A percentile compares a stretch with the other conserved stretches of the same genome.
These are phyloP conservation scores for Cephalopterus ornatus DNA, from an alignment of 2,113 vertebrate species.

Conservation along the genomic window DNA sequence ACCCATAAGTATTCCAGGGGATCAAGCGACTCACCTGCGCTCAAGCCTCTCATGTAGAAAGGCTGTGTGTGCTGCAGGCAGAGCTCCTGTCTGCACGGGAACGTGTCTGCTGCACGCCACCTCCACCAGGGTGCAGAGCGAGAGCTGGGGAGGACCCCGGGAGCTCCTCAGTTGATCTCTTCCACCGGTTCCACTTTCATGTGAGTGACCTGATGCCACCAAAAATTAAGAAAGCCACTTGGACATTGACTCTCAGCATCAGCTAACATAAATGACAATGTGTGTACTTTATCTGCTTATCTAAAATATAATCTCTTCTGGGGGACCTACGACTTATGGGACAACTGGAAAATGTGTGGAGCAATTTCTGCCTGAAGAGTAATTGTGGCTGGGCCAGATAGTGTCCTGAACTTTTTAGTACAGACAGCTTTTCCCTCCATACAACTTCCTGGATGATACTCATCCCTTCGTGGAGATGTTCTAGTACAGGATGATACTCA, in stretches of 20 bases:
- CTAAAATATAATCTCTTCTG: not conserved
- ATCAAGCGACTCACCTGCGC: not conserved
- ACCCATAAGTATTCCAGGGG: not conserved
- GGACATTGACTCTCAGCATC: not conserved
- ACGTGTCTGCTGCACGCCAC: rapidly evolving
- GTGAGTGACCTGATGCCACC: not conserved
- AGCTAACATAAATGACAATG: not conserved
- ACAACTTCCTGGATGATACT: not conserved
- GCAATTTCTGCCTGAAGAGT: not conserved
- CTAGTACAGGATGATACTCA: not conserved
- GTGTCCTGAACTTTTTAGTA: not conserved
- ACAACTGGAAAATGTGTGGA: not conserved
- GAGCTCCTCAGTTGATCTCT: not conserved
- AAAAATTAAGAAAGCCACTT: not conserved
- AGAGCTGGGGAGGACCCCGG: not conserved
- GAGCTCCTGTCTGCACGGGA: not conserved
- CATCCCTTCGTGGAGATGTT: not conserved
- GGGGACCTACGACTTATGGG: not conserved
- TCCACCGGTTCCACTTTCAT: not conserved
- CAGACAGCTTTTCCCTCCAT: not conserved
- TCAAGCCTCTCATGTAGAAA: rapidly evolving
- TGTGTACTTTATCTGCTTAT: not conserved
- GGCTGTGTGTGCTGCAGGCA: not conserved
- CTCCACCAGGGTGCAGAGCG: rapidly evolving
- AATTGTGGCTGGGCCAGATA: not conserved